A percentile compares a stretch with the other conserved stretches of the same genome.
Evolutionary conservation across 1,140 invertebrate genomes (phyloP).

Genomic region (Octopus sinensis): DNA sequence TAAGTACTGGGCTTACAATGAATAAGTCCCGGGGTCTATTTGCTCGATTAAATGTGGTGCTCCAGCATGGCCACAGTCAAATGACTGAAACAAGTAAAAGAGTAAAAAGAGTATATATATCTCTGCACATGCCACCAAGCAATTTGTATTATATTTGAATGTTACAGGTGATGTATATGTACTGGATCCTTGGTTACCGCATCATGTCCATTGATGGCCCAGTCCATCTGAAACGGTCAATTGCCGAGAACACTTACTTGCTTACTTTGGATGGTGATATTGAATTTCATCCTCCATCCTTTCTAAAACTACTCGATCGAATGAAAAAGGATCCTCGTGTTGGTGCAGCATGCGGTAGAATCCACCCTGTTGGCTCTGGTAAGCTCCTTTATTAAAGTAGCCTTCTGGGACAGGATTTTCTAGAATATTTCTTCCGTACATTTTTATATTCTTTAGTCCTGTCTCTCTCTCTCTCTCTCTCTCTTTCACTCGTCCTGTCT

Average conservation of each 20-base stretch:
- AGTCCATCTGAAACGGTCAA: conserved; percentile 86
- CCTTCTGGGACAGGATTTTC: not conserved
- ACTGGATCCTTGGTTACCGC: conserved; percentile 68
- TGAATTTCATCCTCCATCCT: conserved; percentile 62
- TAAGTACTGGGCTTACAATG: too few species aligned
- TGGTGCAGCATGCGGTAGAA: conserved; percentile 63
- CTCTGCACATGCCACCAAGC: too few species aligned
- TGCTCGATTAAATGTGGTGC: too few species aligned
- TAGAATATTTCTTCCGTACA: too few species aligned
- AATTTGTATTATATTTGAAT: not conserved
- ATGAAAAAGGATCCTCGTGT: conserved; percentile 62
- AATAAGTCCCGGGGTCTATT: too few species aligned
- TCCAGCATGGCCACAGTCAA: too few species aligned
- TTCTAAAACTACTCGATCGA: conserved; percentile 60
- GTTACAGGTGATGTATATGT: conserved; percentile 95
- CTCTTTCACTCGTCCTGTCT: not conserved
- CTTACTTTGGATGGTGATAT: conserved; percentile 63
- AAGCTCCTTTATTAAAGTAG: not conserved
- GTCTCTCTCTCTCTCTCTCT: too few species aligned
- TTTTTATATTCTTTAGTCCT: too few species aligned
- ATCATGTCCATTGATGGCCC: conserved; percentile 27
- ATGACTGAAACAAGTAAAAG: too few species aligned
- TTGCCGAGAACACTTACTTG: conserved; percentile 62
- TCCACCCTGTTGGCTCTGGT: conserved; percentile 61
- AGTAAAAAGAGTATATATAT: too few species aligned